These are phyloP conservation scores for Lipophrys pholis DNA, from an alignment of 2,113 vertebrate species.

Conservation along the genomic window DNA sequence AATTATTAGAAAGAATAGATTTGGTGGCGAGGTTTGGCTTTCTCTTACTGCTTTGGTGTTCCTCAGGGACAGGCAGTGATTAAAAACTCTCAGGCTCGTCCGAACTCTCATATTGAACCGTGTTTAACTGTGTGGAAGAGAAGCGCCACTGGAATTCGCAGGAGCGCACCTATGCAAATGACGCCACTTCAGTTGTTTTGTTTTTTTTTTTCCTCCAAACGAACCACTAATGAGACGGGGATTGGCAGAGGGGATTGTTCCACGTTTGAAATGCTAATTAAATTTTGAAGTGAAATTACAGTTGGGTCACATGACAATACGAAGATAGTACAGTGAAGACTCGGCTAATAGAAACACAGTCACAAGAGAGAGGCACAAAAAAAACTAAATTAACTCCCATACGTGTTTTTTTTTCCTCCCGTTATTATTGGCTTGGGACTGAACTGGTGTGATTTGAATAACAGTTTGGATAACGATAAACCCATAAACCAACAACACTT, in stretches of 20 bases:
- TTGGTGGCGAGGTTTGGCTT: background rate
- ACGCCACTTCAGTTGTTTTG: constrained; percentile 68
- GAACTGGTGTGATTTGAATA: background rate
- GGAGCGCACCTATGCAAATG: constrained; percentile 76
- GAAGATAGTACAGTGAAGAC: constrained; percentile 45
- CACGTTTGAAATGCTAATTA: constrained; percentile 84
- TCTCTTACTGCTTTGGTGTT: constrained; percentile 5
- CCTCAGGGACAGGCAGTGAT: constrained; percentile 1
- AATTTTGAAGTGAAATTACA: constrained; percentile 71
- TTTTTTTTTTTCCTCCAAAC: constrained; percentile 4
- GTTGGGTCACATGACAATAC: constrained; percentile 69
- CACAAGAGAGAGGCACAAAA: constrained; percentile 24
- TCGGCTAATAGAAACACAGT: constrained; percentile 30
- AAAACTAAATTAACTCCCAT: constrained; percentile 5
- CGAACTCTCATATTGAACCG: constrained; percentile 53
- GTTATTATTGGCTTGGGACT: background rate
- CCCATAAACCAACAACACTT: too few relatives aligned
- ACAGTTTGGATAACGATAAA: too few relatives aligned
- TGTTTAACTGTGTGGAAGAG: constrained; percentile 51
- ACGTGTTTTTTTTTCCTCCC: background rate
- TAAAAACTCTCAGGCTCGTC: constrained; percentile 47
- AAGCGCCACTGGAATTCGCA: constrained; percentile 43
- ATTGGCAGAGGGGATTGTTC: constrained; percentile 71
- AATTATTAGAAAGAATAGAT: too few relatives aligned
- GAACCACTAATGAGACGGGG: constrained; percentile 77